Conservation (phyloP, 2,888 invertebrate genomes). For the Neocrepidodera transversa region DNA sequence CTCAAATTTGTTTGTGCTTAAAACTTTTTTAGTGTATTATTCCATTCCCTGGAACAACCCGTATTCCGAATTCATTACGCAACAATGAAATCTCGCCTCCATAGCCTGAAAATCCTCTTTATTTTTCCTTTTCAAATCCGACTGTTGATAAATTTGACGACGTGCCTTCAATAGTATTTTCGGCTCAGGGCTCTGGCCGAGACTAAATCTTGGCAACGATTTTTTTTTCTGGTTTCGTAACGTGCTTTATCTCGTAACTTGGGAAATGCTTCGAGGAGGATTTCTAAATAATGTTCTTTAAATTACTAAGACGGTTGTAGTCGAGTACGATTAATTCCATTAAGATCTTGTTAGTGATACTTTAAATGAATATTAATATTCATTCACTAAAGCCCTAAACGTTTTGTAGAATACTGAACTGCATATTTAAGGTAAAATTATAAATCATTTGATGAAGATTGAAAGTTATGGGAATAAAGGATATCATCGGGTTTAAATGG, state of each 20-base stretch:
- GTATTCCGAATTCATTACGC: constrained; percentile 24
- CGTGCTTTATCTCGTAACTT: constrained; percentile 25
- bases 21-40: constrained; percentile 7
- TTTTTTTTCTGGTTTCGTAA: constrained; percentile 19
- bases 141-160: constrained; percentile 34
- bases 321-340: neutral
- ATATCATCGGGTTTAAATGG: no score
- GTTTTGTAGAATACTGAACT: no score
- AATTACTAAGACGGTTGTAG: constrained; percentile 19
- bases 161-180: constrained; percentile 31
- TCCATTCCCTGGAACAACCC: constrained; percentile 9
- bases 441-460: no score
- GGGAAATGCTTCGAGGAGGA: constrained; percentile 16
- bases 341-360: no score
- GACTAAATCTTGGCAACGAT: constrained; percentile 18
- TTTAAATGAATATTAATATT: no score
- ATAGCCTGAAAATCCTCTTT: constrained; percentile 29
- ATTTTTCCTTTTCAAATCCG: constrained; percentile 33
- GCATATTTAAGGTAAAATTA: no score
- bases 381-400: no score
- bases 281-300: constrained; percentile 25
- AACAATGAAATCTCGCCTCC: constrained; percentile 26
- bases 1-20: neutral
- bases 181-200: constrained; percentile 14
- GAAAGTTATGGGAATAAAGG: no score